Percentiles rank a stretch among this genome's conserved stretches.
Evolutionary conservation across 2,797 vertebrate species (phyloP).

Genomic region (Danionella dracula): DNA sequence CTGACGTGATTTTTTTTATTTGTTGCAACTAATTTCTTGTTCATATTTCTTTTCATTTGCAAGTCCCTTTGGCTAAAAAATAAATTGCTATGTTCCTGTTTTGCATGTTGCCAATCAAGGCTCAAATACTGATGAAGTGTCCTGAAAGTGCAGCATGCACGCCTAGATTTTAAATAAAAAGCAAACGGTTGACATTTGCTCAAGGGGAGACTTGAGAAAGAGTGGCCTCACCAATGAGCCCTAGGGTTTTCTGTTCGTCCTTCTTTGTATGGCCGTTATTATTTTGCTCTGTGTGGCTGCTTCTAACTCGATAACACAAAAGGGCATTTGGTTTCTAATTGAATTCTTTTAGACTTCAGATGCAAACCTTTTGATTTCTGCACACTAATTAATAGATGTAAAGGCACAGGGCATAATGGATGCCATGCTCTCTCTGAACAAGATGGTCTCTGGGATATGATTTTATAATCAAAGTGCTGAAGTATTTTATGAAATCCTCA

Average conservation of each 20-base stretch:
- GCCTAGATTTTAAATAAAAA: not conserved
- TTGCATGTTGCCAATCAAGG: too few species aligned
- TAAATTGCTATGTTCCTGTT: too few species aligned
- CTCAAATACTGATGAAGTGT: too few species aligned
- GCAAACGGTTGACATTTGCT: constrained; percentile 15
- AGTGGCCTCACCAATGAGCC: constrained; percentile 16
- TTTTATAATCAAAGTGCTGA: constrained; percentile 53
- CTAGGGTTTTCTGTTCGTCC: constrained; percentile 31
- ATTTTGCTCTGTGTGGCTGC: constrained; percentile 19
- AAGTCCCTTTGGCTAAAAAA: too few species aligned
- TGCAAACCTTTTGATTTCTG: constrained; percentile 46
- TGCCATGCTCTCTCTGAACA: not conserved
- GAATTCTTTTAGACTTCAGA: constrained; percentile 39
- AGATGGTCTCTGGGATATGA: constrained; percentile 45
- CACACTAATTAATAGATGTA: constrained; percentile 43
- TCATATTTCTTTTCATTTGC: too few species aligned
- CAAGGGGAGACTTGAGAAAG: constrained; percentile 1
- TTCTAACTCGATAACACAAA: constrained; percentile 39
- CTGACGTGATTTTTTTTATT: too few species aligned
- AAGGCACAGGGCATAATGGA: constrained; percentile 5
- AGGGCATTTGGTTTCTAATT: constrained; percentile 44
- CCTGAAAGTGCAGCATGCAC: too few species aligned
- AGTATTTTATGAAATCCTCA: constrained; percentile 9
- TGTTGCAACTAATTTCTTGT: too few species aligned
- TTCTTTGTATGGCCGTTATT: constrained; percentile 28